Evolutionary conservation across 2,888 invertebrate genomes (phyloP), one percentile per base, ranked within the genome.

Genomic region (Clostera curtula): DNA sequence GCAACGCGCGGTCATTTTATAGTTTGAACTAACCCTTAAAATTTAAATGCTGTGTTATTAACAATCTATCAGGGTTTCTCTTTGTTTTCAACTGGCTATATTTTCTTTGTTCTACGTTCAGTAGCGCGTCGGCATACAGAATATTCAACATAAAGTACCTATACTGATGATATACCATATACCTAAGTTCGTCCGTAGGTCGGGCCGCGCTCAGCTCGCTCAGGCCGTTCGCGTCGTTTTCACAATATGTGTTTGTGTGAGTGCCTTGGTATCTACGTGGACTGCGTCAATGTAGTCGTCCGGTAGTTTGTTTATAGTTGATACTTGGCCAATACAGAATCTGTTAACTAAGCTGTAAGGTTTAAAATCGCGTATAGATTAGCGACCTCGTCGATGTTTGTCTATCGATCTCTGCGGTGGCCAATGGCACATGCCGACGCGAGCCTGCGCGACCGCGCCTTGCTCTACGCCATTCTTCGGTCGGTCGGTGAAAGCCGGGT

Each of bases 351-450:
- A 35, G 40, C 27, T 24, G 52, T 76, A 85, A 75, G 68, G 75
- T 51, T 59, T 69, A 70, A 55, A 71, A 70, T 82, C 60, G 66
- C 63, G 59, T 70, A 68, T 69, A 65, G 77, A 76, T 77, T 79
- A 80, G 70, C 65, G 82, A 76, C 85, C 83, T 85, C 84, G 70
- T 55, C 67, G 74, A 69, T 80, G 79, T 86, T 85, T 84, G 80
- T 73, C 85, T 87, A 88, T 88, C 87, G 88, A 88, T 88, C 86
- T 82, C 63, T 56, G 72, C 70, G 72, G 71, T 74, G 77, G 74
- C 88, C 88, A 88, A 88, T 88, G 72, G 82, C 80, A 86, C 85
- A 86, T 85, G 86, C 83, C 83, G 82, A 71, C 66, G 66, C 76
- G 71, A 63, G 67, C 71, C 64, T 76, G 79, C 86, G 76, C 74